These are phyloP conservation scores for Nomada flava DNA, from an alignment of 2,888 invertebrate genomes.

Conservation along the genomic window DNA sequence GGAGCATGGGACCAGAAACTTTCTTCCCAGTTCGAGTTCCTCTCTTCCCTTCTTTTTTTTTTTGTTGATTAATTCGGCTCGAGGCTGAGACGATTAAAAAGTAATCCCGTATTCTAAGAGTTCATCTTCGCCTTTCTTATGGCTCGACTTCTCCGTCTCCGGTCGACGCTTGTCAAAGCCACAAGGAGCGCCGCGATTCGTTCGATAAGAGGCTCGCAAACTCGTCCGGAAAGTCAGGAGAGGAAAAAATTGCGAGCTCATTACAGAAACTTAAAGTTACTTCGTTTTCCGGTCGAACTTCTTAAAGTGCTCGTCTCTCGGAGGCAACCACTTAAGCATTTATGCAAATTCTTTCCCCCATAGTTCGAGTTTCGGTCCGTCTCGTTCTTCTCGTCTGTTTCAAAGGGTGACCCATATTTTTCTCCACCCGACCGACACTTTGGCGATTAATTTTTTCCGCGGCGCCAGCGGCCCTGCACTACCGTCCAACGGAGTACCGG, in stretches of 20 bases:
- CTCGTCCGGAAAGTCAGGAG: conserved; percentile 13
- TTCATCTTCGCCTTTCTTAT: conserved; percentile 39
- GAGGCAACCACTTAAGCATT: conserved; percentile 50
- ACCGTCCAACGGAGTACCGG: neutral
- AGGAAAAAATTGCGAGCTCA: conserved; percentile 53
- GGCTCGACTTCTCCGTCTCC: conserved; percentile 27
- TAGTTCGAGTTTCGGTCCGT: conserved; percentile 15
- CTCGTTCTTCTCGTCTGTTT: neutral
- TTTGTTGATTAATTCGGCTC: conserved; percentile 48
- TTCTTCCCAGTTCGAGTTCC: neutral
- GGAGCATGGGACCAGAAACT: conserved; percentile 22
- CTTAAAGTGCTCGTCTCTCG: conserved; percentile 20
- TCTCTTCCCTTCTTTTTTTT: neutral
- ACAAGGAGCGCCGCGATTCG: conserved; percentile 4
- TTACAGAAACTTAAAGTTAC: conserved; percentile 54
- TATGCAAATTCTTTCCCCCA: conserved; percentile 50
- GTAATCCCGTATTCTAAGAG: conserved; percentile 49
- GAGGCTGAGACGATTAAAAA: conserved; percentile 51
- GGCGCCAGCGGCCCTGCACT: neutral
- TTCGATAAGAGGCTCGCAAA: conserved; percentile 45
- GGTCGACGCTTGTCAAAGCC: conserved; percentile 35
- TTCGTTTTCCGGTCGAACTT: conserved; percentile 32
- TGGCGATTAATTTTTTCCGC: conserved; percentile 8
- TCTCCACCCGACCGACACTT: neutral
- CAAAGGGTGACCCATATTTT: conserved; percentile 28